Evolutionary conservation across 37 sponge, comb jelly and placozoan genomes (phyloP).

Genomic region (Haliclona indistincta): DNA sequence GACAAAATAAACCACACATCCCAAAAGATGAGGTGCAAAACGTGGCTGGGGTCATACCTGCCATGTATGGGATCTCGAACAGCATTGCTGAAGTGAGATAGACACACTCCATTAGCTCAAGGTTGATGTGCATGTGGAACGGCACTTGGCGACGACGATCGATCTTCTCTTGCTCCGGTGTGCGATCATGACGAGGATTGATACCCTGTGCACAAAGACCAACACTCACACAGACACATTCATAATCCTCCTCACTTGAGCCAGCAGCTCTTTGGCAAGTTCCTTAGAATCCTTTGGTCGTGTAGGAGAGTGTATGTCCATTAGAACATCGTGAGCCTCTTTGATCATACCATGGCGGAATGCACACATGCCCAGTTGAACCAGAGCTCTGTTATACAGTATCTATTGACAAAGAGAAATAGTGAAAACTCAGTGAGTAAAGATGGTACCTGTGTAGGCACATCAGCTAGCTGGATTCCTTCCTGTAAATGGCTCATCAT

Average conservation of each 20-base stretch:
- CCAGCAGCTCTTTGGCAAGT: slow-evolving; percentile 91
- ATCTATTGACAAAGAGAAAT: slow-evolving; percentile 53
- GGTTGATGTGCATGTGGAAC: slow-evolving; percentile 99
- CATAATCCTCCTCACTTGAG: slow-evolving; percentile 67
- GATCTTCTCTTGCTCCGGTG: slow-evolving; percentile 90
- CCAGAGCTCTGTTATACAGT: slow-evolving; percentile 93
- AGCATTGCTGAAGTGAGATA: slow-evolving; percentile 99
- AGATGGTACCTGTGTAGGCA: slow-evolving; percentile 82
- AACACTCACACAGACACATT: neutral
- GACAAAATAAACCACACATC: neutral
- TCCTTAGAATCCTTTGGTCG: slow-evolving; percentile 19
- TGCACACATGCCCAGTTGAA: slow-evolving; percentile 99
- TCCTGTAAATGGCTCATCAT: slow-evolving; percentile 98
- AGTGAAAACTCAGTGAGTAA: neutral
- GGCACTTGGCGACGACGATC: slow-evolving; percentile 89
- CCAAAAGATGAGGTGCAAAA: neutral
- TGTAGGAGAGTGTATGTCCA: slow-evolving; percentile 93
- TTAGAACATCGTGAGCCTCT: slow-evolving; percentile 92
- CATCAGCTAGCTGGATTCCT: slow-evolving; percentile 80
- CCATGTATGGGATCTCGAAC: slow-evolving; percentile 97
- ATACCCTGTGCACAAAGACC: slow-evolving; percentile 50
- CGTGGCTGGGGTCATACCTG: slow-evolving; percentile 36
- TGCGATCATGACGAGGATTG: slow-evolving; percentile 74
- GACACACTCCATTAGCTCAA: slow-evolving; percentile 99
- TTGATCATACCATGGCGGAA: slow-evolving; percentile 95